Conservation (phyloP, 2,888 invertebrate species). For the Serrognathus titanus region DNA sequence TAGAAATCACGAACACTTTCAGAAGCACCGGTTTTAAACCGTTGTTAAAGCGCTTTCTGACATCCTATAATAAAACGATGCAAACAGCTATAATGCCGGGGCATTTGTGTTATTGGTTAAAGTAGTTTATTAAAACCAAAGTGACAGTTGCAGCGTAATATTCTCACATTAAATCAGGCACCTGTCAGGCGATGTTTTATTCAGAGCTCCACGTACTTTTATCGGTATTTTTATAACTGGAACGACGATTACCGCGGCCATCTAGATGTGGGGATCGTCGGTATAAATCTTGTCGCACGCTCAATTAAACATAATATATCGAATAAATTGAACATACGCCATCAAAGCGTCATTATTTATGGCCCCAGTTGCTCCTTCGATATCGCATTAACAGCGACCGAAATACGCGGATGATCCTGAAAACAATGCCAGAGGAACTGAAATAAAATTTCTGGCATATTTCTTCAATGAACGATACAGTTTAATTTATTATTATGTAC, state of each 20-base stretch:
- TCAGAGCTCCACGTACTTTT: constrained; percentile 18
- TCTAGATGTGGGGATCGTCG: constrained; percentile 32
- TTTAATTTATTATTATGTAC: no score
- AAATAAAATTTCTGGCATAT: not conserved
- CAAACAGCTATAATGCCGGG: not conserved
- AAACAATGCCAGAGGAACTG: no score
- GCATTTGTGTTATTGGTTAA: no score
- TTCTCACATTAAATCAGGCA: constrained; percentile 20
- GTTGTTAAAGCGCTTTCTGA: not conserved
- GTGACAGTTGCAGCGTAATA: not conserved
- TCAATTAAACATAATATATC: constrained; percentile 48
- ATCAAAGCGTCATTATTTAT: constrained; percentile 29
- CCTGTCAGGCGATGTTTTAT: constrained; percentile 17
- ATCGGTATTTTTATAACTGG: constrained; percentile 29
- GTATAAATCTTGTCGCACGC: constrained; percentile 47
- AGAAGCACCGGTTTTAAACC: no score
- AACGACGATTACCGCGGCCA: constrained; percentile 28
- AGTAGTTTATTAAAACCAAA: not conserved
- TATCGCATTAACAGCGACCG: no score
- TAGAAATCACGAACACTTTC: no score
- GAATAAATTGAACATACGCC: constrained; percentile 46
- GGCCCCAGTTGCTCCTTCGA: no score
- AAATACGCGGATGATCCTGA: no score
- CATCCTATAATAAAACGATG: not conserved
- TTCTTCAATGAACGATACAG: not conserved